Evolutionary conservation across 92 coral and sea anemone species (phyloP).

Genomic region (Porites rus): DNA sequence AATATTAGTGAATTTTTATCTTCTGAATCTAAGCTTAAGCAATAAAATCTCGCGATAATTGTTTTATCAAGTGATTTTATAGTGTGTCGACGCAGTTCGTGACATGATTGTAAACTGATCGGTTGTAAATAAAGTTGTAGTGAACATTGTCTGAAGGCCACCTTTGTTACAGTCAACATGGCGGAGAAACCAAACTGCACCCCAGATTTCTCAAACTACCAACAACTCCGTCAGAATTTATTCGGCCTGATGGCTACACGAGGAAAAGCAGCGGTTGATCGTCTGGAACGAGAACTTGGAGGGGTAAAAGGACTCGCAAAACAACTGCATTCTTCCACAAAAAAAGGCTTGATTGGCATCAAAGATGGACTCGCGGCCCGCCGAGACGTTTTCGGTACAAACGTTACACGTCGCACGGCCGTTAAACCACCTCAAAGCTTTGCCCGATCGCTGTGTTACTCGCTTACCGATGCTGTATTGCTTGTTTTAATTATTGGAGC

Average conservation of each 20-base stretch:
- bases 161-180: not conserved
- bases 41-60: not conserved
- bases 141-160: not conserved
- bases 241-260: conserved; percentile 60
- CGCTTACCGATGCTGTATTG: conserved; percentile 71
- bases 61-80: not conserved
- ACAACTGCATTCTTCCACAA: conserved; percentile 77
- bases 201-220: conserved; percentile 51
- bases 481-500: conserved; percentile 67
- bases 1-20: not conserved
- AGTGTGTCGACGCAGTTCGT: conserved; percentile 14
- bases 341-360: conserved; percentile 77
- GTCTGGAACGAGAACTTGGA: conserved; percentile 67
- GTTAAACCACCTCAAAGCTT: conserved; percentile 59
- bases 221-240: conserved; percentile 25
- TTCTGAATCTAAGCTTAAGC: not conserved
- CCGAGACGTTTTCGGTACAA: conserved; percentile 61
- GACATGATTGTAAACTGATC: not conserved
- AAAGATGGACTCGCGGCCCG: conserved; percentile 69
- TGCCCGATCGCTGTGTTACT: conserved; percentile 57
- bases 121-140: not conserved
- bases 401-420: conserved; percentile 45
- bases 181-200: not conserved
- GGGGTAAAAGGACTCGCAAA: conserved; percentile 71
- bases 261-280: conserved; percentile 44